phyloP scores from a whole-genome alignment of 2,797 vertebrate genomes.

The Mus minutoides region DNA sequence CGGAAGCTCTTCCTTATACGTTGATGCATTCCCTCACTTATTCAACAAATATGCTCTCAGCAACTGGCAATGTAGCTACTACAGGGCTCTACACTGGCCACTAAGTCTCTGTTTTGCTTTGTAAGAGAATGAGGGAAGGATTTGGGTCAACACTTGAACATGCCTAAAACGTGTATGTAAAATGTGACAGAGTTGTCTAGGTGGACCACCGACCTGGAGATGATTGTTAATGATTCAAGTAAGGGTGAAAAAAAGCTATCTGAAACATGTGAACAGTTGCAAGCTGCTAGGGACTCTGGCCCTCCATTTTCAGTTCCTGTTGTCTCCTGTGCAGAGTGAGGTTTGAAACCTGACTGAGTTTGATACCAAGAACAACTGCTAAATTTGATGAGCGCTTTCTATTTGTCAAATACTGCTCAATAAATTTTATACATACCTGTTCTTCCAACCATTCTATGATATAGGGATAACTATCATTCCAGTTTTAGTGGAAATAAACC shows the following conservation, averaged over 20 bases:
- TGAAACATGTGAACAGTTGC: background rate
- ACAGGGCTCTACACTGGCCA: background rate
- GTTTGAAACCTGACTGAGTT: background rate
- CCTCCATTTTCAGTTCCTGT: background rate
- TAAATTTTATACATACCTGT: background rate
- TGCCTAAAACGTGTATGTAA: background rate
- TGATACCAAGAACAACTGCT: background rate
- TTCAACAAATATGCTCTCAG: background rate
- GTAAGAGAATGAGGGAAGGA: rapidly evolving
- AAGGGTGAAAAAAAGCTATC: background rate
- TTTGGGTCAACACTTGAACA: background rate
- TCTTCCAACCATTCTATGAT: background rate
- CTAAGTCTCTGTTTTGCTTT: background rate
- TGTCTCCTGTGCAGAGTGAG: background rate
- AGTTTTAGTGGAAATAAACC: background rate
- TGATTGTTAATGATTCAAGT: background rate
- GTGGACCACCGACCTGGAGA: background rate
- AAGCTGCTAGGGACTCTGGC: background rate
- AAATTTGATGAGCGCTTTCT: background rate
- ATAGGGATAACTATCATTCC: background rate
- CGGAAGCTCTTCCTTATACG: background rate
- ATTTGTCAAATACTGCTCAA: background rate
- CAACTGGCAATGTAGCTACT: background rate
- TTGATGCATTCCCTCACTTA: background rate
- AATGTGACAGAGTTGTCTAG: background rate